Conservation (phyloP, 2,113 vertebrate species). For the Origma solitaria region DNA sequence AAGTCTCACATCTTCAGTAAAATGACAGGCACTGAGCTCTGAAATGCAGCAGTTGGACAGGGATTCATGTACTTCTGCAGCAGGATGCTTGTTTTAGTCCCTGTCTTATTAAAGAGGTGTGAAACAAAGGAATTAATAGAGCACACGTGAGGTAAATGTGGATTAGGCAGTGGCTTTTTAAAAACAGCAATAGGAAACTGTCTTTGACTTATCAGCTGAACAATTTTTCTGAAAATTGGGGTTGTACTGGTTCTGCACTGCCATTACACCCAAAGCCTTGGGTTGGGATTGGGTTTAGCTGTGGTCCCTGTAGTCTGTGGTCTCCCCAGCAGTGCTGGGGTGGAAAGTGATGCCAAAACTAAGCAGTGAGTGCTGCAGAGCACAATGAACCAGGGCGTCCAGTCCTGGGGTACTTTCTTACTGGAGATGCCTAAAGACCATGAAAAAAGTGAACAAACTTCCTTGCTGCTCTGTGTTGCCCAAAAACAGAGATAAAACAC, state of each 20-base stretch:
- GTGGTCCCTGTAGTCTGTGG: not conserved
- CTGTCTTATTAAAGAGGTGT: not conserved
- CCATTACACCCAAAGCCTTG: fast-evolving
- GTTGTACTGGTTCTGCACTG: not conserved
- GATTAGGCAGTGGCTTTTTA: not conserved
- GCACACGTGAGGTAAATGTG: not conserved
- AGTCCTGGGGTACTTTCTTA: not conserved
- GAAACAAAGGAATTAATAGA: not conserved
- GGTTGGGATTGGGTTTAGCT: not conserved
- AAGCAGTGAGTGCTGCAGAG: not conserved
- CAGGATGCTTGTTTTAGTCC: not conserved
- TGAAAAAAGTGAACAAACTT: not conserved
- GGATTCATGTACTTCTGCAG: not conserved
- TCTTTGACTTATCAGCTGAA: not conserved
- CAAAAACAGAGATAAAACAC: not conserved
- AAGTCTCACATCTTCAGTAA: not conserved
- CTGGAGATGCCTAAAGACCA: not conserved
- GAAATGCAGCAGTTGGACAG: not conserved
- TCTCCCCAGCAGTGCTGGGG: not conserved
- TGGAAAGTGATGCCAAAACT: not conserved
- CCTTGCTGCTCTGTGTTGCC: not conserved
- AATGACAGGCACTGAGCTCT: fast-evolving
- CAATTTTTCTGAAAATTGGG: not conserved
- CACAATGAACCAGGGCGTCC: not conserved
- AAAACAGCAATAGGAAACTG: not conserved